Base-by-base conservation (phyloP, 2,113 vertebrate genomes). In the Ahaetulla prasina region DNA sequence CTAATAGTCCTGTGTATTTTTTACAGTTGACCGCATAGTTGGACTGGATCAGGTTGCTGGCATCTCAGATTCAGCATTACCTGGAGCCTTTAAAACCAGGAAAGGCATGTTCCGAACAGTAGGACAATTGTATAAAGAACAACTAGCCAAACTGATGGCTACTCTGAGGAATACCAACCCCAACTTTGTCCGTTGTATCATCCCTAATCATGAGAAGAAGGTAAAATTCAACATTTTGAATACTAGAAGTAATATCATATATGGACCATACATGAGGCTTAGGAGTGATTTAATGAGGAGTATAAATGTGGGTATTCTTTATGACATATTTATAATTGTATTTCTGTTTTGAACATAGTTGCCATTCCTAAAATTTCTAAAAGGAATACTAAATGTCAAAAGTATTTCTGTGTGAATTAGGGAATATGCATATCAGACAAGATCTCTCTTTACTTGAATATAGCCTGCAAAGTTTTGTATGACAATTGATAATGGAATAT, bases 191-290 rank as follows among this genome's bases (percentile, higher is more conserved):
- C 99, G 99, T 91, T 99, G 99, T 95, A 99, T 99, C 97, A 99
- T 99, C 93, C 99, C 99, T 90, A 99, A 99, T 97, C 99, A 99
- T 0, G 99, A 99, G 97, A 99, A 99, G 94, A 99, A 99, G 99
- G 99, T 99, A 97, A 92, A 91, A 8, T n/a, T 25, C 10, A 49
- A 14, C 30, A 43, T 2, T 1, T n/a, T 89, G 39, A 20, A 12
- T 39, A 54, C 52, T 12, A 49, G 35, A 39, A 93, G 30, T 47
- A n/a, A 10, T 10, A 30, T 4, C 30, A 9, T 54, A n/a, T 8
- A 20, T 39, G 18, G 68, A 80, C n/a, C 7, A 49, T 60, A 30
- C 2, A 35, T 47, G 43, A n/a, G 45, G 25, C 25, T 80, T 39
- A n/a, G 43, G 68, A 88, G 11, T 53, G 68, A 52, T 39, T 89